Evolutionary conservation across 2,797 vertebrate species (phyloP).

Genomic region (Micrastur ruficollis): DNA sequence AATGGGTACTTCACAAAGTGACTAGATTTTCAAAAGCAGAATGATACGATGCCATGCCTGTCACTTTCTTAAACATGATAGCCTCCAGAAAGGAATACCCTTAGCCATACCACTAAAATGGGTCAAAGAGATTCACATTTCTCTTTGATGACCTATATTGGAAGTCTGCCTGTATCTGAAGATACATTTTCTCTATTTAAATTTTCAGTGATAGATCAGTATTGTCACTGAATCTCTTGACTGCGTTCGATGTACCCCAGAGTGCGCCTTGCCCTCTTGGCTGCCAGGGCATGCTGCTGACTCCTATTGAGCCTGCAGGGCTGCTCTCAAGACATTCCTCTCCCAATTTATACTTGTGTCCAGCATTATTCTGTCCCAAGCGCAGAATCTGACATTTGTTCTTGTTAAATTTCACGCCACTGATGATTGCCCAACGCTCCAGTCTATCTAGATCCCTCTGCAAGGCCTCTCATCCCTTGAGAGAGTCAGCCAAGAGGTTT

Average conservation of each 20-base stretch:
- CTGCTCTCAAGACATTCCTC: neutral
- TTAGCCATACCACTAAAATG: neutral
- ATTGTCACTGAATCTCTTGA: neutral
- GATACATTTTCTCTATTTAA: neutral
- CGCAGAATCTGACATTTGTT: neutral
- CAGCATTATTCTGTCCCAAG: neutral
- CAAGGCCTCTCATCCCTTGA: rapidly evolving
- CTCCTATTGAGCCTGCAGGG: neutral
- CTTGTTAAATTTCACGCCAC: neutral
- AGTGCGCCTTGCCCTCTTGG: rapidly evolving
- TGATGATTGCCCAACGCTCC: neutral
- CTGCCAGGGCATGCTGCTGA: neutral
- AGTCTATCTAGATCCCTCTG: neutral
- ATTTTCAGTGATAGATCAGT: neutral
- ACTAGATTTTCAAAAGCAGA: neutral
- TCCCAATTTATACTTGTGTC: too few relatives aligned
- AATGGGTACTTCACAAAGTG: neutral
- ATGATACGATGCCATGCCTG: neutral
- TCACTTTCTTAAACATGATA: neutral
- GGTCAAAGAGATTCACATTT: neutral
- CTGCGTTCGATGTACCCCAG: too few relatives aligned
- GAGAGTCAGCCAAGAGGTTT: neutral
- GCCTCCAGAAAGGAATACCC: neutral
- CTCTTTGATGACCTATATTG: rapidly evolving
- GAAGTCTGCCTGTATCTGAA: neutral